These are phyloP conservation scores for Drosophila pectinifera DNA, from an alignment of 1,140 invertebrate species.

Conservation along the genomic window DNA sequence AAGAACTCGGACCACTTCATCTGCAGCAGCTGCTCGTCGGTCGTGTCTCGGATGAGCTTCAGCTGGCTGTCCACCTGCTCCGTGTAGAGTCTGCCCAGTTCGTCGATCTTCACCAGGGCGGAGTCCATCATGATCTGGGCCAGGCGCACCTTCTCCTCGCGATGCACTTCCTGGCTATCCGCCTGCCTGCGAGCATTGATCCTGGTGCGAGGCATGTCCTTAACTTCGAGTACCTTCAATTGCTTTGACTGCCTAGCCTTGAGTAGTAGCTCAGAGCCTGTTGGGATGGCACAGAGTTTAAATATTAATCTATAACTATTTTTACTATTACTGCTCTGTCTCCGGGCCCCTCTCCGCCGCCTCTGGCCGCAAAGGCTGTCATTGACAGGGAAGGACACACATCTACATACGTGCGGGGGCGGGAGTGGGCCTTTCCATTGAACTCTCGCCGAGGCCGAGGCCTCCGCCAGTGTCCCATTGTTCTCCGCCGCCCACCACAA, in stretches of 20 bases:
- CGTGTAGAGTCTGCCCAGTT: constrained; percentile 17
- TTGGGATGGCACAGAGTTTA: neutral
- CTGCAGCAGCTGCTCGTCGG: constrained; percentile 42
- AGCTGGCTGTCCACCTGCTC: constrained; percentile 43
- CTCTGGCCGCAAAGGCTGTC: constrained; percentile 2
- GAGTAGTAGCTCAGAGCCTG: too few species aligned
- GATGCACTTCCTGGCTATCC: constrained; percentile 30
- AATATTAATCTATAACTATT: neutral
- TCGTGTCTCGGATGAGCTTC: constrained; percentile 28
- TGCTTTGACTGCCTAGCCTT: too few species aligned
- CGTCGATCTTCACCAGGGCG: constrained; percentile 48
- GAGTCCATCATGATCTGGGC: constrained; percentile 53
- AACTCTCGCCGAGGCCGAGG: constrained; percentile 9
- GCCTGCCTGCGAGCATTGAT: constrained; percentile 28
- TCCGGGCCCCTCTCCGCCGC: neutral
- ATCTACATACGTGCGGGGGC: neutral
- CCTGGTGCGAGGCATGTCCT: constrained; percentile 64
- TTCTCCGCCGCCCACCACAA: constrained; percentile 8
- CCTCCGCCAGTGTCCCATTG: constrained; percentile 11
- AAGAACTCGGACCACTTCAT: constrained; percentile 53
- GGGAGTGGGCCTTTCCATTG: constrained; percentile 27
- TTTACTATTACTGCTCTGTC: neutral
- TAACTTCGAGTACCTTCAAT: neutral
- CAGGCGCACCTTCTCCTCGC: constrained; percentile 52
- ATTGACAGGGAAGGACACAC: constrained; percentile 10